Evolutionary conservation across 2,113 vertebrate genomes (phyloP).

Genomic region (Oncorhynchus gorbuscha): DNA sequence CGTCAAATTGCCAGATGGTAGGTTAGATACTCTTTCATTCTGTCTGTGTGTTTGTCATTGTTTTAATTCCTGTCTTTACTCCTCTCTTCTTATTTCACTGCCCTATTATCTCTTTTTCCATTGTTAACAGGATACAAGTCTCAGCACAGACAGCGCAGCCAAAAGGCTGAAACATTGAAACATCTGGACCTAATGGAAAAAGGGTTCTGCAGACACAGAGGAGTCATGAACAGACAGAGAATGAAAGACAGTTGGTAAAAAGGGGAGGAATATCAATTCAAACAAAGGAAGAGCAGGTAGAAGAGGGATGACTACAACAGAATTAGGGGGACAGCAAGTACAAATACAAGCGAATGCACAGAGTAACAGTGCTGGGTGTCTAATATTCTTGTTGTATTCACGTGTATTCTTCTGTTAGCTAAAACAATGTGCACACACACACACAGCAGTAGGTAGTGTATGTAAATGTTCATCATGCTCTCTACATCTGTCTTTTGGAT

Average conservation of each 20-base stretch:
- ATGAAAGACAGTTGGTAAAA: constrained; percentile 12
- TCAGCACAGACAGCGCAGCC: constrained; percentile 45
- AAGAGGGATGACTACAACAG: not conserved
- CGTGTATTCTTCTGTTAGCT: not conserved
- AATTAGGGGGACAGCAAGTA: too few relatives aligned
- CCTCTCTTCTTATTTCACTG: not conserved
- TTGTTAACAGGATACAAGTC: constrained; percentile 58
- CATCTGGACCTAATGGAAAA: constrained; percentile 70
- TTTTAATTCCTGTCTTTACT: not conserved
- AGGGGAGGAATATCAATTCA: constrained; percentile 9
- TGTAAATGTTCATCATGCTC: not conserved
- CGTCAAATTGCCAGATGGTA: too few relatives aligned
- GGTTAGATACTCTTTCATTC: not conserved
- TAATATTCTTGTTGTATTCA: not conserved
- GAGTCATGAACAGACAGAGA: not conserved
- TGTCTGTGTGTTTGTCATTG: not conserved
- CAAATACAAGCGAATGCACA: not conserved
- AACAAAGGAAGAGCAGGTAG: constrained; percentile 4
- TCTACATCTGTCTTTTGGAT: not conserved
- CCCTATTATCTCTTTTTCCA: constrained; percentile 39
- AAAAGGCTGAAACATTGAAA: constrained; percentile 57
- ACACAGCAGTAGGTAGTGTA: too few relatives aligned
- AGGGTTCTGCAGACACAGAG: constrained; percentile 42
- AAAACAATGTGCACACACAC: not conserved
- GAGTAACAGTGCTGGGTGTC: not conserved